phyloP scores from a whole-genome alignment of 1,140 invertebrate species.

The Kradibia gibbosae region DNA sequence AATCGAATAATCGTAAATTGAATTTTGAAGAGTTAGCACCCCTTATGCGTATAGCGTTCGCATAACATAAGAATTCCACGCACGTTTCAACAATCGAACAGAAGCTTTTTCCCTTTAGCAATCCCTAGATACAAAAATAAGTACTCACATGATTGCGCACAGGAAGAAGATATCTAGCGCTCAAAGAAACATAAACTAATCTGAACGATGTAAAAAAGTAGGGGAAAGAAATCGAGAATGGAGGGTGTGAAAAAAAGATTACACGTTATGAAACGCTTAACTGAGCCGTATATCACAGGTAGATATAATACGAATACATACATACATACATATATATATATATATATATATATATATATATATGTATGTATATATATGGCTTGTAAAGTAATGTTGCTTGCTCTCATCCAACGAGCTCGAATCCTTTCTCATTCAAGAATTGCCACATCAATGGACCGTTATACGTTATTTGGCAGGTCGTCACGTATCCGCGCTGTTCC shows the following conservation, averaged over 20 bases:
- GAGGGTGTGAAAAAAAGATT: no score
- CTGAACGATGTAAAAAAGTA: background rate
- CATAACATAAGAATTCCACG: constrained; percentile 1
- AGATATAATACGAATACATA: background rate
- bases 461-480: constrained; percentile 60
- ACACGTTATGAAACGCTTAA: constrained; percentile 28
- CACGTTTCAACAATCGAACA: constrained; percentile 8
- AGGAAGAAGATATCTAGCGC: constrained; percentile 6
- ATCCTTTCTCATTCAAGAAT: constrained; percentile 49
- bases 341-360: no score
- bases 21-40: constrained; percentile 16
- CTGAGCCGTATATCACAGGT: constrained; percentile 18
- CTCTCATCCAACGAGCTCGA: background rate
- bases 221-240: background rate
- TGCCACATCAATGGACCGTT: constrained; percentile 59
- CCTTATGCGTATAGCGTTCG: background rate
- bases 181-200: background rate
- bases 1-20: constrained; percentile 26
- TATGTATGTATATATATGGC: no score
- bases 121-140: background rate
- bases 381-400: background rate
- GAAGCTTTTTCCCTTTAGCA: background rate
- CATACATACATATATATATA: no score
- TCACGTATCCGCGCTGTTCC: constrained; percentile 55
- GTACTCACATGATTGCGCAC: background rate